Evolutionary conservation across 2,797 vertebrate species (phyloP).

Genomic region (Orestias chungarensis): DNA sequence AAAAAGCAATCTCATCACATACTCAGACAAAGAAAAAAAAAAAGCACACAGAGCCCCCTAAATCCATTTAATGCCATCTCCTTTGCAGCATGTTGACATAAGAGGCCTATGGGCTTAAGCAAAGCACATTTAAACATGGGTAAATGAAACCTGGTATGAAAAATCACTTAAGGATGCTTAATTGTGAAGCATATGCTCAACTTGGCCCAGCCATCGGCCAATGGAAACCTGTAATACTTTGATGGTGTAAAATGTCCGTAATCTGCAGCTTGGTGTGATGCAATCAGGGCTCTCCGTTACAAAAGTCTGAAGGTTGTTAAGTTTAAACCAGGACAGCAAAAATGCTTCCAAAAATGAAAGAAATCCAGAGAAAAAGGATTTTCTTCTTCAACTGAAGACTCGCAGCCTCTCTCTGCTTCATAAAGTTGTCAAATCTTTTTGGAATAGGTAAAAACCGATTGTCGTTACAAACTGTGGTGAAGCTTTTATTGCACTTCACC

Average conservation of each 20-base stretch:
- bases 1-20: slow-evolving; percentile 21
- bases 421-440: slow-evolving; percentile 30
- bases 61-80: slow-evolving; percentile 80
- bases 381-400: slow-evolving; percentile 34
- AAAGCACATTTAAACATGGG: slow-evolving; percentile 78
- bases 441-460: slow-evolving; percentile 3
- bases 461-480: slow-evolving; percentile 3
- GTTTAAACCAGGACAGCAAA: slow-evolving; percentile 40
- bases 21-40: slow-evolving; percentile 27
- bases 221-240: slow-evolving; percentile 59
- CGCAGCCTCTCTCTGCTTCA: slow-evolving; percentile 13
- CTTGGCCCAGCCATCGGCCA: slow-evolving; percentile 58
- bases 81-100: slow-evolving; percentile 79
- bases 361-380: slow-evolving; percentile 50
- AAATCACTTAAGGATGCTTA: slow-evolving; percentile 78
- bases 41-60: slow-evolving; percentile 52
- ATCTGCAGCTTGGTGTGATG: slow-evolving; percentile 60
- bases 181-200: slow-evolving; percentile 67
- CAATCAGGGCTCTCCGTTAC: slow-evolving; percentile 49
- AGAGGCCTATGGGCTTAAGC: slow-evolving; percentile 79
- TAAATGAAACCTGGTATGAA: slow-evolving; percentile 73
- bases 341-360: slow-evolving; percentile 31
- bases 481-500: slow-evolving; percentile 13
- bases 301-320: slow-evolving; percentile 31
- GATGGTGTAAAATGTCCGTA: slow-evolving; percentile 72